These are phyloP conservation scores for Limnephilus marmoratus DNA, from an alignment of 2,888 invertebrate genomes.

Conservation along the genomic window DNA sequence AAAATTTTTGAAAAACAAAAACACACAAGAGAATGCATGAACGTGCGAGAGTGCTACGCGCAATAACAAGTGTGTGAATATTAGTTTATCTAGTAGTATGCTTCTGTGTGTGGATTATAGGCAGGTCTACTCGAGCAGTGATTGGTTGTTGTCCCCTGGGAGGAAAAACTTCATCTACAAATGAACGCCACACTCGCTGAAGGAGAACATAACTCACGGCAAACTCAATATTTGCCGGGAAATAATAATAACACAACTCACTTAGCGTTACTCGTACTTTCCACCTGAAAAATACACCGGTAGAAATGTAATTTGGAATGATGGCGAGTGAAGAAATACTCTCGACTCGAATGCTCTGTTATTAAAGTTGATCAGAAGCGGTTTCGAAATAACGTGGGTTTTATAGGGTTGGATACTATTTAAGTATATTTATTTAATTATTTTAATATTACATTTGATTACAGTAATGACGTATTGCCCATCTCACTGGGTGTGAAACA, in stretches of 20 bases:
- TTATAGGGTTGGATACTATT: background rate
- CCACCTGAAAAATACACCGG: background rate
- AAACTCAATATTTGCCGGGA: constrained; percentile 45
- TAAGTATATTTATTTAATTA: too few species aligned
- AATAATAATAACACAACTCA: constrained; percentile 39
- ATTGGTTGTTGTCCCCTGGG: constrained; percentile 75
- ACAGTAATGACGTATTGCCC: too few species aligned
- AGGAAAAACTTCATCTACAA: constrained; percentile 77
- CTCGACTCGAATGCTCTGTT: background rate
- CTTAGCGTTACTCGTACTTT: background rate
- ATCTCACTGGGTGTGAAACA: too few species aligned
- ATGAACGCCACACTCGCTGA: constrained; percentile 74
- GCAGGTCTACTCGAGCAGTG: constrained; percentile 70
- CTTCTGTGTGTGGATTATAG: constrained; percentile 26
- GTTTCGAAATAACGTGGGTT: background rate
- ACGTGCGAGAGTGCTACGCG: constrained; percentile 18
- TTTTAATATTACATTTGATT: too few species aligned
- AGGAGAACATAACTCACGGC: constrained; percentile 63
- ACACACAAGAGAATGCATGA: background rate
- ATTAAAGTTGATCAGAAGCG: background rate
- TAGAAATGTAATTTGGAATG: background rate
- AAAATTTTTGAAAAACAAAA: background rate
- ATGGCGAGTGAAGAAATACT: background rate
- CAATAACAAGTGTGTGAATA: background rate
- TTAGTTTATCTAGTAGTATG: background rate